A percentile compares a stretch with the other conserved stretches of the same genome.
Evolutionary conservation across 2,113 vertebrate species (phyloP).

Genomic region (Psettodes erumei): DNA sequence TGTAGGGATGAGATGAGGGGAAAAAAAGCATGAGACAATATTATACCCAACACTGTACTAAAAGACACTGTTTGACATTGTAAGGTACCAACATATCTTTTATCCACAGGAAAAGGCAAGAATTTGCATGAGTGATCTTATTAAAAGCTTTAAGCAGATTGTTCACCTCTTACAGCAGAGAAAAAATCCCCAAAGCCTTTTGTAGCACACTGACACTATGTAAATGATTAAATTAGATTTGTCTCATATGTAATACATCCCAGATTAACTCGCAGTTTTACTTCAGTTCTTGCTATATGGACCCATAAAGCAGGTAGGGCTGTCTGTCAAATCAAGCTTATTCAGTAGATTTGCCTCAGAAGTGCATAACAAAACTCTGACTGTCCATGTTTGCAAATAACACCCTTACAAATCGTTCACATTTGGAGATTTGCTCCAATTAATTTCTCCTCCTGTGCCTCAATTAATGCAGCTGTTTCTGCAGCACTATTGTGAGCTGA

Average conservation of each 20-base stretch:
- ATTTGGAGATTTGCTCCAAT: background rate
- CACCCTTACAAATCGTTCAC: background rate
- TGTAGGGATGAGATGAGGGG: conserved; percentile 14
- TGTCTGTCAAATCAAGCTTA: background rate
- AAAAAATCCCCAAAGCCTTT: conserved; percentile 19
- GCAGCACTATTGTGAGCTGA: background rate
- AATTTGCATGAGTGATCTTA: conserved; percentile 62
- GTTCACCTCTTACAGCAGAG: conserved; percentile 27
- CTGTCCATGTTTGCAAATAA: background rate
- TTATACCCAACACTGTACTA: background rate
- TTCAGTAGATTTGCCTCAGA: background rate
- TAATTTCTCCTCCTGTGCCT: background rate
- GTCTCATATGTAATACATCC: conserved; percentile 23
- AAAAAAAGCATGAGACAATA: background rate
- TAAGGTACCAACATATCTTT: conserved; percentile 24
- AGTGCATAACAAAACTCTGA: too few relatives aligned
- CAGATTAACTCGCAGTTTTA: conserved; percentile 19
- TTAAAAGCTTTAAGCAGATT: conserved; percentile 63
- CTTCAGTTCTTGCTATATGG: background rate
- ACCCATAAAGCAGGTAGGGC: background rate
- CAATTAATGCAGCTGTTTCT: background rate
- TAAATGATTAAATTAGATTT: conserved; percentile 31
- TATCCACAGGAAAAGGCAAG: conserved; percentile 16
- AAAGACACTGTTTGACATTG: conserved; percentile 27
- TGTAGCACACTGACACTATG: conserved; percentile 16